Percentiles rank a stretch among this genome's conserved stretches.
Conservation (phyloP, 2,113 vertebrate genomes). For the Bubalus kerabau region DNA sequence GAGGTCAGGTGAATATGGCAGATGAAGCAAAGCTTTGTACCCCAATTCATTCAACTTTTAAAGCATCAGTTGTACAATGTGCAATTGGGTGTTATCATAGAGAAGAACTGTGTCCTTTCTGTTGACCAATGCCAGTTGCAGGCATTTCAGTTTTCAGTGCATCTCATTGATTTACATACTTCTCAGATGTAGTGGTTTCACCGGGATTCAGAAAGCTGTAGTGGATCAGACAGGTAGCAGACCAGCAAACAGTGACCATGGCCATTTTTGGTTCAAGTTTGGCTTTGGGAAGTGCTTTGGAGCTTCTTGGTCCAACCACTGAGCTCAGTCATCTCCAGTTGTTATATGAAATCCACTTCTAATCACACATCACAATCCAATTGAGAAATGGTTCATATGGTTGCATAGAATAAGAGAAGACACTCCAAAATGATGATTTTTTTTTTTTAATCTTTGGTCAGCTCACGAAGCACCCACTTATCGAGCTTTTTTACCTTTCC, state of each 20-base stretch:
- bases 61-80: neutral
- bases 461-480: neutral
- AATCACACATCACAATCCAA: neutral
- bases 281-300: neutral
- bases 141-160: neutral
- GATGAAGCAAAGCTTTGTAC: neutral
- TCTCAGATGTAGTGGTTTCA: neutral
- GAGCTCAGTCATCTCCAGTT: neutral
- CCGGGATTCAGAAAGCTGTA: neutral
- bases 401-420: neutral
- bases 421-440: neutral
- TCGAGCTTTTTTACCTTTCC: neutral
- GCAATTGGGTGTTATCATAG: rapidly evolving
- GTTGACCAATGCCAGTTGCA: neutral
- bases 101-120: neutral
- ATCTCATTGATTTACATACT: neutral
- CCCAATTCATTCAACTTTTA: neutral
- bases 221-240: neutral
- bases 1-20: neutral
- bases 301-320: neutral
- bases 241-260: neutral
- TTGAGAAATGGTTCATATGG: neutral
- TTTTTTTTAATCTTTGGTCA: neutral
- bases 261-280: neutral
- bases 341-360: neutral